Evolutionary conservation across 2,888 invertebrate species (phyloP), one percentile per base, ranked within the genome.

Genomic region (Chaetogeoica ovagalla): DNA sequence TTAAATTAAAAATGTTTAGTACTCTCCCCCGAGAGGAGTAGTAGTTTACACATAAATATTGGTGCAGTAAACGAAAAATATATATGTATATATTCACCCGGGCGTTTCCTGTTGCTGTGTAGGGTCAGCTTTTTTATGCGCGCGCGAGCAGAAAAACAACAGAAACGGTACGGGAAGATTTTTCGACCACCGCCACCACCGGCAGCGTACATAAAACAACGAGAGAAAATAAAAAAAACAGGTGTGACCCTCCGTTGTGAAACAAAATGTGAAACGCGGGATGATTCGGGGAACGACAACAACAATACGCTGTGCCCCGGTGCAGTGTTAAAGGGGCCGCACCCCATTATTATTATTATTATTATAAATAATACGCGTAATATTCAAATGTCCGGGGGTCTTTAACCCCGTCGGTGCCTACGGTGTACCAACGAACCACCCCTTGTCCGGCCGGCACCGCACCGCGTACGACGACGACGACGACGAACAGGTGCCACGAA

Each of bases 51-150:
- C 30, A 30, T 30, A 30, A n/a, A 30, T 30, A 30, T 30, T 30
- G n/a, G n/a, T n/a, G n/a, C n/a, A n/a, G n/a, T n/a, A n/a, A n/a
- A n/a, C n/a, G n/a, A n/a, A n/a, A n/a, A n/a, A n/a, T n/a, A n/a
- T n/a, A n/a, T n/a, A n/a, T n/a, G n/a, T n/a, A 79, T 65, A 71
- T 79, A 79, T 79, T 79, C 79, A 79, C 79, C 79, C 79, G 71
- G 71, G 62, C 43, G 62, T 79, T 79, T 79, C 79, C 79, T 79
- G 79, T 60, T n/a, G 30, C 30, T 30, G 30, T 4, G 30, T 21
- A 65, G 71, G 71, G 79, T 71, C 71, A 71, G 70, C 30, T 4
- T 55, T 55, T 70, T 63, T 79, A 57, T 70, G 57, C 19, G 55
- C 8, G 57, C 19, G 55, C 8, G 60, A 70, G 62, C 52, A 69